These are phyloP conservation scores for Ptyas mucosa DNA, from an alignment of 2,113 vertebrate species.

Conservation along the genomic window DNA sequence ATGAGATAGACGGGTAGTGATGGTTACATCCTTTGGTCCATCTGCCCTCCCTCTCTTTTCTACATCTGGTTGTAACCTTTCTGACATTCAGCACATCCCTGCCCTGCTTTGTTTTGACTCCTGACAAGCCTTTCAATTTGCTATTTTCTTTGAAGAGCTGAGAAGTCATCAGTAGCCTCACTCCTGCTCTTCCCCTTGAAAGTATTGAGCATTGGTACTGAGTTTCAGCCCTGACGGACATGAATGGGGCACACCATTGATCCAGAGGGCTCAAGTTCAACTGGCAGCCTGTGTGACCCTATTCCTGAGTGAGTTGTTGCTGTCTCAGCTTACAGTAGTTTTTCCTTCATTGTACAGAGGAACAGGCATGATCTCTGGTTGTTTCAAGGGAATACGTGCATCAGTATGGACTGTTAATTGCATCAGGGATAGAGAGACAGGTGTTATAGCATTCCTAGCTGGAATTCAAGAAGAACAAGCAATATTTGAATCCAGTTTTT, in stretches of 20 bases:
- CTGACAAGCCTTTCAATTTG: slow-evolving; percentile 94
- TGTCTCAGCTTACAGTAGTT: background rate
- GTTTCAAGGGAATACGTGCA: background rate
- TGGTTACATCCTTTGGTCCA: background rate
- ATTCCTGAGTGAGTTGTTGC: slow-evolving; percentile 17
- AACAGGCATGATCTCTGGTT: background rate
- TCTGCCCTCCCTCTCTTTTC: slow-evolving; percentile 5
- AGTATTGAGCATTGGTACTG: slow-evolving; percentile 75
- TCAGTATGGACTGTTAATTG: background rate
- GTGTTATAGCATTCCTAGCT: background rate
- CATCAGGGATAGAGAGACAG: background rate
- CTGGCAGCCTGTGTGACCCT: slow-evolving; percentile 48
- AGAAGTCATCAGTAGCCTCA: slow-evolving; percentile 78
- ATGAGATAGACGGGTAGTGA: background rate
- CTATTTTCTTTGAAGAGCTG: slow-evolving; percentile 82
- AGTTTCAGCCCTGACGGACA: slow-evolving; percentile 73
- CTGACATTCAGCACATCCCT: slow-evolving; percentile 64
- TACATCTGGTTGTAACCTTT: slow-evolving; percentile 55
- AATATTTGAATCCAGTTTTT: background rate
- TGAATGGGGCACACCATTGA: slow-evolving; percentile 70
- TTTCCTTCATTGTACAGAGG: background rate
- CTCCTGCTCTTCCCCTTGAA: slow-evolving; percentile 67
- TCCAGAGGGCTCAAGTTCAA: slow-evolving; percentile 75
- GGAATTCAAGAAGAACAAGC: background rate
- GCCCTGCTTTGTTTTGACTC: slow-evolving; percentile 82